Evolutionary conservation across 2,888 invertebrate genomes (phyloP).

Genomic region (Apamea crenata): DNA sequence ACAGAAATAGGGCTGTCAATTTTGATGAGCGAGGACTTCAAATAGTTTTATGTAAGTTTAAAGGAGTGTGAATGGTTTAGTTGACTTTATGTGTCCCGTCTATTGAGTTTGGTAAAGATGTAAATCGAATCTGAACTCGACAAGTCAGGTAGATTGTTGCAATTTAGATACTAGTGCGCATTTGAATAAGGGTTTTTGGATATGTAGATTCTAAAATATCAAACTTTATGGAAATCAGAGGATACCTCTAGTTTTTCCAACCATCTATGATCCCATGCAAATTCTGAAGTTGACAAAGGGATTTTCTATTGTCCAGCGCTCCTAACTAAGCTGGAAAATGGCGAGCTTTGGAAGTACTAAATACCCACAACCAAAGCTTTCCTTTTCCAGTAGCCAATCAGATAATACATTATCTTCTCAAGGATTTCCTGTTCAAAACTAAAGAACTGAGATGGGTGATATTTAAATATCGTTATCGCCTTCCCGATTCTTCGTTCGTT

Average conservation of each 20-base stretch:
- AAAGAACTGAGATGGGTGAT: not conserved
- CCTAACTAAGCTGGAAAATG: slow-evolving; percentile 18
- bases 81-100: slow-evolving; percentile 49
- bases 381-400: slow-evolving; percentile 27
- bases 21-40: slow-evolving; percentile 59
- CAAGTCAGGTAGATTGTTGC: slow-evolving; percentile 36
- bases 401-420: slow-evolving; percentile 8
- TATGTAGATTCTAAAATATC: slow-evolving; percentile 41
- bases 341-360: slow-evolving; percentile 2
- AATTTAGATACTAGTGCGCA: slow-evolving; percentile 50
- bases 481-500: slow-evolving; percentile 23
- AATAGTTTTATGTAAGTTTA: slow-evolving; percentile 69
- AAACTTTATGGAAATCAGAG: slow-evolving; percentile 49
- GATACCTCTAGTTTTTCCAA: slow-evolving; percentile 29
- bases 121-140: slow-evolving; percentile 58
- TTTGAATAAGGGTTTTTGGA: slow-evolving; percentile 59
- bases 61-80: slow-evolving; percentile 59
- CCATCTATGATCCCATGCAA: slow-evolving; percentile 39
- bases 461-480: slow-evolving; percentile 23
- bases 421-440: not conserved
- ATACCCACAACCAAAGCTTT: slow-evolving; percentile 1
- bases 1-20: slow-evolving; percentile 37
- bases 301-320: slow-evolving; percentile 13
- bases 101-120: slow-evolving; percentile 47
- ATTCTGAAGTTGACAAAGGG: slow-evolving; percentile 31